phyloP scores from a whole-genome alignment of 2,797 vertebrate genomes.

The Neomorphus geoffroyi region DNA sequence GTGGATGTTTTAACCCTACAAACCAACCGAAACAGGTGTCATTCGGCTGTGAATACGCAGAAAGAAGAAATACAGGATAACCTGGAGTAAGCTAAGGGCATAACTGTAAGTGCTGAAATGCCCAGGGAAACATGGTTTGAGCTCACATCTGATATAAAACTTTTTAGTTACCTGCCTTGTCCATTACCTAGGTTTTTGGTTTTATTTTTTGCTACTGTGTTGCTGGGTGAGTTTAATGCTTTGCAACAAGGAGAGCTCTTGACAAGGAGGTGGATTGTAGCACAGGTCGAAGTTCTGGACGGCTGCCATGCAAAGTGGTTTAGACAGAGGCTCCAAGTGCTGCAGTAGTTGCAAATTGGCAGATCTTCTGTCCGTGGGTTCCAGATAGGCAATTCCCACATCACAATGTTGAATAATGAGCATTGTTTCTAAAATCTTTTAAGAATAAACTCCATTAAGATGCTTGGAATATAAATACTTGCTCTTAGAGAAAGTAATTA shows the following conservation, averaged over 20 bases:
- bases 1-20: not conserved
- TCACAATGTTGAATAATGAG: slow-evolving; percentile 26
- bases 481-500: slow-evolving; percentile 56
- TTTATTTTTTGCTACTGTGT: not conserved
- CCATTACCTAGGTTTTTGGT: not conserved
- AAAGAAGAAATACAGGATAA: not conserved
- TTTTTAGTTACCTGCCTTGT: not conserved
- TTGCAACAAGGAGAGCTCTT: not conserved
- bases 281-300: not conserved
- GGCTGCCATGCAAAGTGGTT: not conserved
- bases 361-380: not conserved
- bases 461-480: slow-evolving; percentile 36
- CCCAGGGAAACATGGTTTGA: not conserved
- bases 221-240: not conserved
- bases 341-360: slow-evolving; percentile 13
- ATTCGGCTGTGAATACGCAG: not conserved
- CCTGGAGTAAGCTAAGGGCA: not conserved
- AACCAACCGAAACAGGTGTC: not conserved
- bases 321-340: slow-evolving; percentile 27
- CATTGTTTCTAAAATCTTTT: slow-evolving; percentile 15
- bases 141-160: not conserved
- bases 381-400: slow-evolving; percentile 20
- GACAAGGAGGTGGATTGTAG: not conserved
- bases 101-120: not conserved
- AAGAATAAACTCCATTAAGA: slow-evolving; percentile 31